These are phyloP conservation scores for Strongylocentrotus purpuratus DNA, from an alignment of 35 echinoderm and acorn worm species.

Conservation along the genomic window DNA sequence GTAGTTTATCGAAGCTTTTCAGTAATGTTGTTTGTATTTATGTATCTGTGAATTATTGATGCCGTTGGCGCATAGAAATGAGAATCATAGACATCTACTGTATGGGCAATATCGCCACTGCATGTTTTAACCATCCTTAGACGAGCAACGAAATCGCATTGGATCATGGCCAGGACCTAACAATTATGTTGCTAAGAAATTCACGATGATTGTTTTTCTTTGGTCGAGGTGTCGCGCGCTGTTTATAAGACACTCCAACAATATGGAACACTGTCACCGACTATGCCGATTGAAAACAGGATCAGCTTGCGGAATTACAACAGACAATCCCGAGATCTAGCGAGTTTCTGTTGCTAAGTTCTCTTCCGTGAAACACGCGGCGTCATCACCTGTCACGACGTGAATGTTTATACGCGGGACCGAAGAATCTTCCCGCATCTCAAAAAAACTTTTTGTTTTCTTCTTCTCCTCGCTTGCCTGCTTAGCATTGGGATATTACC, in stretches of 20 bases:
- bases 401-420: constrained; percentile 43
- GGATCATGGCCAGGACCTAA: too few species aligned
- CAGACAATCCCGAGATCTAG: background rate
- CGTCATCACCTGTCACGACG: constrained; percentile 33
- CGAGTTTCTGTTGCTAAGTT: background rate
- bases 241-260: background rate
- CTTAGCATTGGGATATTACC: constrained; percentile 21
- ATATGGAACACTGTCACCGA: background rate
- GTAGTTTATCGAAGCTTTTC: too few species aligned
- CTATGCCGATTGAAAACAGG: background rate
- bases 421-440: background rate
- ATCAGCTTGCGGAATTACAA: background rate
- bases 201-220: background rate
- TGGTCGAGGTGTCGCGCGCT: background rate
- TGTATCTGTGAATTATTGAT: too few species aligned
- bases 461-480: background rate
- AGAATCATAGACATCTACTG: too few species aligned
- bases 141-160: too few species aligned
- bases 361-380: background rate
- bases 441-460: background rate
- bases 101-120: too few species aligned
- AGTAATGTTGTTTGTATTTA: too few species aligned
- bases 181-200: too few species aligned
- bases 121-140: too few species aligned
- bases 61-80: too few species aligned